Percentiles rank a stretch among this genome's conserved stretches.
Conservation (phyloP, 2,888 invertebrate species). For the Drosophila austrosaltans region DNA sequence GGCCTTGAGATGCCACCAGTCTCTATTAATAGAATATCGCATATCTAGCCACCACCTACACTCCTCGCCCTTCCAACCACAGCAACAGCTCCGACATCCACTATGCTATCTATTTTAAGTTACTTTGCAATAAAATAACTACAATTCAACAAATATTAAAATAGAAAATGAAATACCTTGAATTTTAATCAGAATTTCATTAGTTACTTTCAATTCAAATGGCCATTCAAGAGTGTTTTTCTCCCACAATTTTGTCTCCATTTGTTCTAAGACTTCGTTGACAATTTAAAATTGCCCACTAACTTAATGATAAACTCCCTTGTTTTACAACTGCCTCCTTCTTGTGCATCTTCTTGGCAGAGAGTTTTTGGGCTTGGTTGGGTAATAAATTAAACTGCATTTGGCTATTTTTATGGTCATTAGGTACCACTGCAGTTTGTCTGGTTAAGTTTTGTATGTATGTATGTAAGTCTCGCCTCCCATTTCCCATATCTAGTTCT, state of each 20-base stretch:
- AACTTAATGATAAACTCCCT: neutral
- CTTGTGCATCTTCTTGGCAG: conserved; percentile 27
- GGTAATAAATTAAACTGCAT: conserved; percentile 72
- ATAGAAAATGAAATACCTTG: neutral
- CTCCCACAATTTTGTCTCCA: no score
- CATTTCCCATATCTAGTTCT: conserved; percentile 19
- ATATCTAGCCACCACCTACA: neutral
- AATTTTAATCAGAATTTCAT: neutral
- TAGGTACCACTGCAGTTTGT: conserved; percentile 70
- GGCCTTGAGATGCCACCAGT: conserved; percentile 64
- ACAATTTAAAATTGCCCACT: conserved; percentile 1
- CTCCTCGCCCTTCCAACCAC: neutral
- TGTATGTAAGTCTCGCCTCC: conserved; percentile 8
- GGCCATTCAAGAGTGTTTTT: no score
- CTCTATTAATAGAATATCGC: conserved; percentile 32
- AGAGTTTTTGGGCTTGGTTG: conserved; percentile 38
- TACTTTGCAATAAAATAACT: conserved; percentile 39
- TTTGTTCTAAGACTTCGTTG: neutral
- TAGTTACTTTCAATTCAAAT: neutral
- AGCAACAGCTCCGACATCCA: conserved; percentile 15
- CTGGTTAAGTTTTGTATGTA: conserved; percentile 36
- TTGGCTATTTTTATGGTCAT: conserved; percentile 77
- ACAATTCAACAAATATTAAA: conserved; percentile 26
- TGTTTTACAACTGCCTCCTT: neutral
- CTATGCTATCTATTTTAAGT: conserved; percentile 29